These are phyloP conservation scores for Alethe diademata DNA, from an alignment of 2,113 vertebrate species.

Conservation along the genomic window DNA sequence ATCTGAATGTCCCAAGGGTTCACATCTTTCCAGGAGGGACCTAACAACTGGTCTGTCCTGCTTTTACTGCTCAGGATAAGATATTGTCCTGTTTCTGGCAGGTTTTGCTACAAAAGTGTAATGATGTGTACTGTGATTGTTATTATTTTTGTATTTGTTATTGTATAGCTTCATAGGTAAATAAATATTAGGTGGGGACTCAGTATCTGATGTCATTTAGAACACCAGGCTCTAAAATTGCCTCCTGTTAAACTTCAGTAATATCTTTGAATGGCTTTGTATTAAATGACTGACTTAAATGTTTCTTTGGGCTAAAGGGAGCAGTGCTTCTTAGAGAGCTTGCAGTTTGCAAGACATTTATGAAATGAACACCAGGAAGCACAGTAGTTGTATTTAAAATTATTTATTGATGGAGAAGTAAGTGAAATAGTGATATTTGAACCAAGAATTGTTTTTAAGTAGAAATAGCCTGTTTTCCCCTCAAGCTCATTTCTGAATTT, in stretches of 20 bases:
- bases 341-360: not conserved
- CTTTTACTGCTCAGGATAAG: not conserved
- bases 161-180: not conserved
- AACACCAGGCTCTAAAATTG: not conserved
- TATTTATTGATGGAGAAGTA: conserved; percentile 3
- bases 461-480: not conserved
- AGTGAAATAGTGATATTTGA: not conserved
- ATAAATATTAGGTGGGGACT: not conserved
- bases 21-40: not conserved
- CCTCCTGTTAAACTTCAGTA: not conserved
- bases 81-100: not conserved
- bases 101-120: not conserved
- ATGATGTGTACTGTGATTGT: not conserved
- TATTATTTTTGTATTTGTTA: conserved; percentile 2
- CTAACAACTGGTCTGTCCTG: not conserved
- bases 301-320: not conserved
- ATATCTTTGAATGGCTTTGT: not conserved
- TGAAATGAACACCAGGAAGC: not conserved
- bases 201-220: not conserved
- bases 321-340: not conserved
- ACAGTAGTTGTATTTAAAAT: not conserved
- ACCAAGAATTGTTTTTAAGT: not conserved
- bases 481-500: not conserved
- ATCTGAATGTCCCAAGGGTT: not conserved
- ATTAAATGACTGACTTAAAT: not conserved